Percentiles rank a stretch among this genome's conserved stretches.
Evolutionary conservation across 2,797 vertebrate genomes (phyloP).

Genomic region (Etheostoma nigrum): DNA sequence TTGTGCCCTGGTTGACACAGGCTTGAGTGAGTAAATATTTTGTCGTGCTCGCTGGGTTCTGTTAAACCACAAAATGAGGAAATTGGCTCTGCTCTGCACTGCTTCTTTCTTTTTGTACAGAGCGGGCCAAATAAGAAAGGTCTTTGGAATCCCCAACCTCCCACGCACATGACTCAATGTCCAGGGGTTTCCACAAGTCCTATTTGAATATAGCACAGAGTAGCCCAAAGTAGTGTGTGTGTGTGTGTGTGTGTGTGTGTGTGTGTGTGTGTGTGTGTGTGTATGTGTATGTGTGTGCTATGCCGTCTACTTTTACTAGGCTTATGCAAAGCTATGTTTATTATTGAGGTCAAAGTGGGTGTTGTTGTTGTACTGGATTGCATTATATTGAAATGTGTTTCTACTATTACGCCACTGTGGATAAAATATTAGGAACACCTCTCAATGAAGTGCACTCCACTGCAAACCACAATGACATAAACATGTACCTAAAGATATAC

Average conservation of each 20-base stretch:
- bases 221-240: conserved; percentile 16
- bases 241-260: no score
- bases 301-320: no score
- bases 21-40: conserved; percentile 19
- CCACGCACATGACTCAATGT: conserved; percentile 83
- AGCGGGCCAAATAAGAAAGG: conserved; percentile 70
- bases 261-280: no score
- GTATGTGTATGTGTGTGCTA: not conserved
- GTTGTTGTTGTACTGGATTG: no score
- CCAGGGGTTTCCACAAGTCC: conserved; percentile 84
- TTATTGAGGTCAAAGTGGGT: no score
- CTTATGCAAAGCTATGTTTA: no score
- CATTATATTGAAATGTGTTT: no score
- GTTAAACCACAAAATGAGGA: conserved; percentile 76
- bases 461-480: no score
- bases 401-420: no score
- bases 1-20: conserved; percentile 4
- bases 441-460: no score
- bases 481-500: no score
- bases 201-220: conserved; percentile 72
- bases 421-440: no score
- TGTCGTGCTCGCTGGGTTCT: conserved; percentile 2
- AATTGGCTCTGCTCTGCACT: conserved; percentile 46
- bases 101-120: conserved; percentile 54
- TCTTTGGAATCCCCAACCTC: conserved; percentile 85